A percentile compares a stretch with the other conserved stretches of the same genome.
These are phyloP conservation scores for Lophius piscatorius DNA, from an alignment of 2,113 vertebrate species.

Conservation along the genomic window DNA sequence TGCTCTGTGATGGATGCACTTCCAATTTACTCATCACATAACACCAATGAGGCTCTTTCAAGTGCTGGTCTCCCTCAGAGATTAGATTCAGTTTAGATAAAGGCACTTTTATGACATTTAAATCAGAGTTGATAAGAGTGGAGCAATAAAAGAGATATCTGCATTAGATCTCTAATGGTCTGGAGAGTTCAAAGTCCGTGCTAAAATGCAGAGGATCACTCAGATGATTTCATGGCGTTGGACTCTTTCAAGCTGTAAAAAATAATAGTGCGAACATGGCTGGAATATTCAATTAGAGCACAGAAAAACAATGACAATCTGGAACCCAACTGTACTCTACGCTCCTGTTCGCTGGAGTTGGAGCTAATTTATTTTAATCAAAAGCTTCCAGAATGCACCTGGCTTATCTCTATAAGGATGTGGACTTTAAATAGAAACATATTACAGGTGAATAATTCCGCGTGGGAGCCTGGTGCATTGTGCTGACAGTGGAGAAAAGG, in stretches of 20 bases:
- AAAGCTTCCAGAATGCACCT: too few relatives aligned
- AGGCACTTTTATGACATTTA: conserved; percentile 41
- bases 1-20: conserved; percentile 54
- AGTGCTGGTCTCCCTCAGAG: conserved; percentile 36
- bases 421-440: too few relatives aligned
- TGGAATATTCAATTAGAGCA: too few relatives aligned
- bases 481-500: background rate
- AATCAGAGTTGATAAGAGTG: conserved; percentile 26
- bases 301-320: too few relatives aligned
- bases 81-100: conserved; percentile 60
- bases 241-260: too few relatives aligned
- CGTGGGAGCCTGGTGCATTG: background rate
- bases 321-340: too few relatives aligned
- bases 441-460: too few relatives aligned
- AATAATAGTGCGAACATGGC: too few relatives aligned
- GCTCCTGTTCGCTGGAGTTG: too few relatives aligned
- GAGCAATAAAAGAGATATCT: conserved; percentile 17
- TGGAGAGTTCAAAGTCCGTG: conserved; percentile 12
- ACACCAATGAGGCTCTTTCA: conserved; percentile 52
- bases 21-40: conserved; percentile 44
- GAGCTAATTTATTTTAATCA: too few relatives aligned
- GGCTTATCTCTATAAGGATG: too few relatives aligned
- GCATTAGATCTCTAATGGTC: conserved; percentile 3
- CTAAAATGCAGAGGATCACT: conserved; percentile 9
- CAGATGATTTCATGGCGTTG: too few relatives aligned